Base-by-base conservation (phyloP, 2,888 invertebrate genomes). In the Venusia cambrica region DNA sequence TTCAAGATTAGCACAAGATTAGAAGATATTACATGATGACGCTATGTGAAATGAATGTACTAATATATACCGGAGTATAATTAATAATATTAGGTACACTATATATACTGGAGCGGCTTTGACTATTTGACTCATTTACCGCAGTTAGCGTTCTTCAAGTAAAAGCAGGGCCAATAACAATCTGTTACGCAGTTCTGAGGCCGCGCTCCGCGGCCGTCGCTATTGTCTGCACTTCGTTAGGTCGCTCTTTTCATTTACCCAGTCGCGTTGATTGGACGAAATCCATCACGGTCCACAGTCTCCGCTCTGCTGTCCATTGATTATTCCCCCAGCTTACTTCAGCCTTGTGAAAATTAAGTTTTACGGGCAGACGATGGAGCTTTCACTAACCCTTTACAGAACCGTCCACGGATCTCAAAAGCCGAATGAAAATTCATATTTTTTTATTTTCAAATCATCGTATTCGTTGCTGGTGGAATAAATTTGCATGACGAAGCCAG, bases 121-220 rank as follows among this genome's bases (percentile, higher is more conserved):
- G n/a, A 57, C 57, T 61, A 64, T 63, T 62, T 56, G 54, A 62
- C 56, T n/a, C 56, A 61, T 58, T 61, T 51, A 48, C 52, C 47
- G 48, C 56, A 56, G 54, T 57, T 47, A 41, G 54, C 29, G 45
- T 29, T 52, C 53, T 47, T 40, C 37, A 54, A 50, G 53, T 51
- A 57, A 48, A 54, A 51, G 49, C 52, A 58, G 64, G 70, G 64
- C 62, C 66, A 70, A 73, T 65, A 70, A 68, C 70, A 73, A 72
- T 72, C 64, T 65, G 68, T 67, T 65, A 68, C 57, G 49, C 57
- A 51, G 55, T 60, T 57, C 57, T 60, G 63, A 68, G 65, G 70
- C 58, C 54, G 57, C 48, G 51, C 48, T 52, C 30, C 28, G 45
- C 58, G 26, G 24, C 18, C 18, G 32, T 24, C 29, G 31, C 33